phyloP scores from a whole-genome alignment of 2,113 vertebrate genomes.

The Megaptera novaeangliae region DNA sequence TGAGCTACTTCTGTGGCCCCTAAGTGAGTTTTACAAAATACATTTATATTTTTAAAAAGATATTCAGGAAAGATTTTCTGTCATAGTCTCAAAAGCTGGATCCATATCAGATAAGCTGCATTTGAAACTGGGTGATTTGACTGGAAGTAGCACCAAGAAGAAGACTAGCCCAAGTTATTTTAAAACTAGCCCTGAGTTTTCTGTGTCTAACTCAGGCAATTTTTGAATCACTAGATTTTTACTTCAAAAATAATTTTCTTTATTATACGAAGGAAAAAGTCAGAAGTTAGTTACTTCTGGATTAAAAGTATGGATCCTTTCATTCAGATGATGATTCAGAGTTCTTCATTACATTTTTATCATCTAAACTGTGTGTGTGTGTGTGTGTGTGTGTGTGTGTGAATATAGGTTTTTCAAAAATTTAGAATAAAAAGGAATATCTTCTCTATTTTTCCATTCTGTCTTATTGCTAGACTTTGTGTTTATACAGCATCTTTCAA shows the following conservation, averaged over 20 bases:
- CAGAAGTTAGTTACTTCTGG: background rate
- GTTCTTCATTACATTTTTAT: background rate
- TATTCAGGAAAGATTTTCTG: constrained; percentile 5
- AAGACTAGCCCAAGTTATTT: background rate
- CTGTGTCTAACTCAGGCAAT: background rate
- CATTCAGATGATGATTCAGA: background rate
- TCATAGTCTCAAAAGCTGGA: background rate
- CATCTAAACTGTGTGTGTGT: background rate
- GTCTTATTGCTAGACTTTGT: background rate
- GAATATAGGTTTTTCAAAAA: background rate
- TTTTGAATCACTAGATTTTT: background rate
- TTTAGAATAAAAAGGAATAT: background rate
- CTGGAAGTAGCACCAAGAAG: background rate
- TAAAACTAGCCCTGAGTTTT: background rate
- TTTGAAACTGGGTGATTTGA: background rate
- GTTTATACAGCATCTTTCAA: background rate
- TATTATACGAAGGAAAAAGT: background rate
- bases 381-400: background rate
- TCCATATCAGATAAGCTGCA: background rate
- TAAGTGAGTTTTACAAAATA: constrained; percentile 25
- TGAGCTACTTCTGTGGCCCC: background rate
- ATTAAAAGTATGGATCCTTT: background rate
- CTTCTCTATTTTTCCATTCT: constrained; percentile 2
- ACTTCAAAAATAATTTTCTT: background rate
- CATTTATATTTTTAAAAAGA: background rate